Base-by-base conservation (phyloP, 2,888 invertebrate species). In the Synanthedon formicaeformis region DNA sequence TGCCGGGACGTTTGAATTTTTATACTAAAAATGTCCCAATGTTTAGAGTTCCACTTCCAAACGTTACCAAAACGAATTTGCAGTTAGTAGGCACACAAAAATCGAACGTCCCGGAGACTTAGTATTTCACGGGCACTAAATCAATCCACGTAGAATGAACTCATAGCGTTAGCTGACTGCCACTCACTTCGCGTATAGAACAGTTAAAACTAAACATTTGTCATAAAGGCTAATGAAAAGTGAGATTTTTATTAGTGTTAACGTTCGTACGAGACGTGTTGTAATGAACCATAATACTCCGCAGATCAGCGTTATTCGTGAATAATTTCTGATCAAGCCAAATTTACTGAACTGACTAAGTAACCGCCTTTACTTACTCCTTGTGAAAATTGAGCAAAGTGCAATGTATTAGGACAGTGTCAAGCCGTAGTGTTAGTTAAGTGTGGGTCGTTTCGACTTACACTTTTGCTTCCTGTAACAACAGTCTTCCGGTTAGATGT, bases 401-500 rank as follows among this genome's bases (percentile, higher is more conserved):
- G 82, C 79, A 81, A 80, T 77, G 77, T 77, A 76, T 78, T 78
- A 49, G 18, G 18, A 76, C 75, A 66, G 65, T 68, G 67, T 72
- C 66, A 71, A 71, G 73, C 70, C 79, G 80, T 52, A 40, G 52
- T 81, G 79, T 78, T 83, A 85, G 84, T 75, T 83, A 83, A 81
- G 84, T 77, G 74, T 58, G 77, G 80, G 34, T 34, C 34, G 34
- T 8, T 80, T 79, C 75, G 79, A 73, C 72, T 69, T 76, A 78
- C 78, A 76, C 78, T 73, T 80, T 85, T 86, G 86, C 86, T 87
- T 87, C 86, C 87, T 84, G 77, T 79, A 71, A 85, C 79, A 76
- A 75, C 84, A 83, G 87, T 87, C 87, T 87, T 87, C 87, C 87
- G 84, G 81, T 34, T 85, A 85, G 83, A 73, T 85, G 72, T 84